Percentiles rank a stretch among this genome's conserved stretches.
phyloP scores from a whole-genome alignment of 2,888 invertebrate species.

The Helicoverpa assulta region DNA sequence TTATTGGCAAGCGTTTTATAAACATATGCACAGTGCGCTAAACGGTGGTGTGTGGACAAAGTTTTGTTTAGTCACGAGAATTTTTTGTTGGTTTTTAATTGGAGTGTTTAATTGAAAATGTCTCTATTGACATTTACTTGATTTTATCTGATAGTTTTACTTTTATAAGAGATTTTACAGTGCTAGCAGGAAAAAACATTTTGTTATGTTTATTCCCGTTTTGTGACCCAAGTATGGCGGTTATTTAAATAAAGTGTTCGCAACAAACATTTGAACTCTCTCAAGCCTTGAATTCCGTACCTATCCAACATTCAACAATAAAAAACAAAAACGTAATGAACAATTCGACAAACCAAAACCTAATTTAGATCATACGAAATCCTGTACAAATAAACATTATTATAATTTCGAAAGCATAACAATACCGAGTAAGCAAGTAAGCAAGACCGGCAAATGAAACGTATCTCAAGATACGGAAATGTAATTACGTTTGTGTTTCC shows the following conservation, averaged over 20 bases:
- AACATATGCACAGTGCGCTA: constrained; percentile 19
- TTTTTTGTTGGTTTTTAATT: not conserved
- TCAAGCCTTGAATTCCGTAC: not conserved
- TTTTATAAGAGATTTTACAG: too few species aligned
- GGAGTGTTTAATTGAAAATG: constrained; percentile 1
- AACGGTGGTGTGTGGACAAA: constrained; percentile 7
- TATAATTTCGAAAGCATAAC: constrained; percentile 23
- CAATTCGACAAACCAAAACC: constrained; percentile 10
- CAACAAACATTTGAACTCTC: not conserved
- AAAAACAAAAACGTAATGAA: not conserved
- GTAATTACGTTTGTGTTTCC: constrained; percentile 44
- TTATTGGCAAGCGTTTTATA: constrained; percentile 41
- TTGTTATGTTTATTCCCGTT: not conserved
- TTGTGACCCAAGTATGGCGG: not conserved
- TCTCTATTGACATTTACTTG: not conserved
- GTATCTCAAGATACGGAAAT: constrained; percentile 34
- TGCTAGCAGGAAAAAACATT: not conserved
- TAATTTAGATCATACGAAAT: constrained; percentile 34
- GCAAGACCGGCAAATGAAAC: constrained; percentile 37
- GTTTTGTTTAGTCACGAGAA: not conserved
- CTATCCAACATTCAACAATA: not conserved
- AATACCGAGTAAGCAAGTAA: constrained; percentile 17
- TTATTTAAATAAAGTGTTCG: not conserved
- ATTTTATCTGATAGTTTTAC: too few species aligned
- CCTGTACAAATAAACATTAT: constrained; percentile 6